A percentile compares a stretch with the other conserved stretches of the same genome.
Conservation (phyloP, 2,888 invertebrate species). For the Eumacrocentrus americanus region DNA sequence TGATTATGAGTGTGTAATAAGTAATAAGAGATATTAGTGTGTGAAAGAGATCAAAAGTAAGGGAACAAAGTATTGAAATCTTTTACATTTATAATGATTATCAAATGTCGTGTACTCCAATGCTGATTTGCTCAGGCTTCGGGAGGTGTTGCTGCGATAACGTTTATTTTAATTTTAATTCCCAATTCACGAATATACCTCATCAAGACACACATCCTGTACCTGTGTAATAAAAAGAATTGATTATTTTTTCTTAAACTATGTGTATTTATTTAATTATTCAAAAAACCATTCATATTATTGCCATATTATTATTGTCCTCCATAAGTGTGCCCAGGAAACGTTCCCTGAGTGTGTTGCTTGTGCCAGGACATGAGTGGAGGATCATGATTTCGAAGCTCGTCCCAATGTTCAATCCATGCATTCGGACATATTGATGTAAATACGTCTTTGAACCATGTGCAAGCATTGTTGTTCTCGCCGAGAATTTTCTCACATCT, state of each 20-base stretch:
- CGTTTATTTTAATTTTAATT: conserved; percentile 29
- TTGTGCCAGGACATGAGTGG: conserved; percentile 42
- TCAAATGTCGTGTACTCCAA: background rate
- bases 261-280: conserved; percentile 28
- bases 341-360: conserved; percentile 40
- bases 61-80: conserved; percentile 2
- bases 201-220: conserved; percentile 48
- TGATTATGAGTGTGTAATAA: background rate
- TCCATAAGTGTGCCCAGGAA: conserved; percentile 45
- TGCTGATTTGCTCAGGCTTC: conserved; percentile 1
- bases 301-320: conserved; percentile 14
- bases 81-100: conserved; percentile 15
- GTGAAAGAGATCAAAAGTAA: conserved; percentile 16
- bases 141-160: conserved; percentile 2
- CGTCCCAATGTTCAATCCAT: conserved; percentile 52
- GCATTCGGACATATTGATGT: conserved; percentile 46
- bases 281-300: conserved; percentile 21
- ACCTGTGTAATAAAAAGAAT: conserved; percentile 54
- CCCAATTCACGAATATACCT: conserved; percentile 42
- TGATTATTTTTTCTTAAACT: conserved; percentile 46
- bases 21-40: background rate
- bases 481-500: conserved; percentile 53
- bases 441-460: conserved; percentile 52
- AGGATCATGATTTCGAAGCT: conserved; percentile 38
- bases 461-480: conserved; percentile 46